phyloP scores from a whole-genome alignment of 2,113 vertebrate genomes.

The Dascyllus trimaculatus region DNA sequence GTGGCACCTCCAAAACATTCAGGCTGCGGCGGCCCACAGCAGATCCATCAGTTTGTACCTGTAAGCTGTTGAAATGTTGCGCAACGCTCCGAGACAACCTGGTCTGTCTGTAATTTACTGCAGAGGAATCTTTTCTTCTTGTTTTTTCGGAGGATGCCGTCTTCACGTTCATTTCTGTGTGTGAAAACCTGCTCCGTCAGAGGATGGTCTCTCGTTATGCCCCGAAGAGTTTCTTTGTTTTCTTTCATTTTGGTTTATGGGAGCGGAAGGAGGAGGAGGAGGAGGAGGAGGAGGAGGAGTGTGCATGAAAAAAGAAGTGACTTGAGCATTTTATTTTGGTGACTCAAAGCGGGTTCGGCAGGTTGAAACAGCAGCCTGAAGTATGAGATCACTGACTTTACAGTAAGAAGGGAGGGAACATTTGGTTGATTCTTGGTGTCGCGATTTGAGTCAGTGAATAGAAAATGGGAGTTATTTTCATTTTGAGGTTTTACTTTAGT shows the following conservation, averaged over 20 bases:
- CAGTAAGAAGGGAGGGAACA: not conserved
- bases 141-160: constrained; percentile 8
- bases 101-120: not conserved
- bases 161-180: not conserved
- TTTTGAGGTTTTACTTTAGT: no score
- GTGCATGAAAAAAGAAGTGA: not conserved
- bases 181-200: constrained; percentile 38
- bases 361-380: not conserved
- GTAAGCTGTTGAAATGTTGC: not conserved
- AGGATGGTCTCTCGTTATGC: constrained; percentile 23
- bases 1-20: no score
- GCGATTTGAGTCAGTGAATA: not conserved
- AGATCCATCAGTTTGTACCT: not conserved
- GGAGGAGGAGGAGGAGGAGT: not conserved
- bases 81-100: not conserved
- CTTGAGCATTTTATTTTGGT: not conserved
- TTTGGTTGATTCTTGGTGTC: not conserved
- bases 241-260: constrained; percentile 5
- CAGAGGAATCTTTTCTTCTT: not conserved
- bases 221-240: constrained; percentile 36
- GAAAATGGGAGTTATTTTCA: no score
- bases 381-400: not conserved
- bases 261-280: not conserved
- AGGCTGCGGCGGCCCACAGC: no score
- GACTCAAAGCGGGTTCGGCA: not conserved